phyloP scores from a whole-genome alignment of 1,140 invertebrate genomes.

The Chelonus insularis region DNA sequence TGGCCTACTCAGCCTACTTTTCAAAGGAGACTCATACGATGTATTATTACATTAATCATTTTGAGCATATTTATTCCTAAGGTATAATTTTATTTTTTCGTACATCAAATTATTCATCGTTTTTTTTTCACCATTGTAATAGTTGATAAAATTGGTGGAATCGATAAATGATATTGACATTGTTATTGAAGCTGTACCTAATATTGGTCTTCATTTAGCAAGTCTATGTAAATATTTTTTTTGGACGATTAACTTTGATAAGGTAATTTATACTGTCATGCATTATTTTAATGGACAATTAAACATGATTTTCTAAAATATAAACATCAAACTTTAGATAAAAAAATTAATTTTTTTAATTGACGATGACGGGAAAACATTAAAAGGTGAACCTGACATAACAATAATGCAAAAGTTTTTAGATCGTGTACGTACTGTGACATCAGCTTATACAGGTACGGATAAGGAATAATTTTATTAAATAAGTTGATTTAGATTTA shows the following conservation, averaged over 20 bases:
- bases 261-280: conserved; percentile 19
- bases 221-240: conserved; percentile 12
- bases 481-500: background rate
- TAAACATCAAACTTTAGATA: too few relatives aligned
- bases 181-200: conserved; percentile 20
- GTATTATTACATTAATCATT: background rate
- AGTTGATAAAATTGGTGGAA: conserved; percentile 21
- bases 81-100: too few relatives aligned
- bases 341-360: conserved; percentile 7
- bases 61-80: conserved; percentile 11
- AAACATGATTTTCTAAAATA: too few relatives aligned
- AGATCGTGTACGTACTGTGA: conserved; percentile 3
- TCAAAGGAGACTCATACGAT: background rate
- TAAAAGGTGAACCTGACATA: background rate
- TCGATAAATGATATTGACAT: conserved; percentile 8
- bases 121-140: too few relatives aligned
- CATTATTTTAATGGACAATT: too few relatives aligned
- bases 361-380: conserved; percentile 16
- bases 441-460: conserved; percentile 5
- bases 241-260: background rate
- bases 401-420: conserved; percentile 8
- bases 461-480: background rate
- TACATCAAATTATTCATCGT: too few relatives aligned
- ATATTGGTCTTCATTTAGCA: conserved; percentile 9
- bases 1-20: conserved; percentile 17